Evolutionary conservation across 2,888 invertebrate species (phyloP).

Genomic region (Cheilosia scutellata): DNA sequence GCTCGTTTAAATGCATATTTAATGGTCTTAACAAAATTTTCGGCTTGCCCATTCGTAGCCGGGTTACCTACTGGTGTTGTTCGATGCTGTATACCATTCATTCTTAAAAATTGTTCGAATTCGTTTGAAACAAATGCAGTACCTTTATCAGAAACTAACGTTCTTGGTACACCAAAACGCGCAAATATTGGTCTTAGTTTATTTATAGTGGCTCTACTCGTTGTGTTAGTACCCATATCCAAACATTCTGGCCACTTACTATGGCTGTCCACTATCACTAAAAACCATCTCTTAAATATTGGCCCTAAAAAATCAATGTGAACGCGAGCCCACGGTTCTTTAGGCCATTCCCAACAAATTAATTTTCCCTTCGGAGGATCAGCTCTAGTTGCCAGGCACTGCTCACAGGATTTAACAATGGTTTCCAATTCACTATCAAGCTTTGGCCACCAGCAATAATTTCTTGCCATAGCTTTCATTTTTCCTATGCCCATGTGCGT

Average conservation of each 20-base stretch:
- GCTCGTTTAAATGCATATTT: slow-evolving; percentile 30
- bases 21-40: slow-evolving; percentile 7
- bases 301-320: slow-evolving; percentile 64
- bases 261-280: slow-evolving; percentile 76
- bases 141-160: slow-evolving; percentile 77
- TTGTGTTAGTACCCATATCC: slow-evolving; percentile 69
- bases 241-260: slow-evolving; percentile 76
- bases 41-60: not conserved
- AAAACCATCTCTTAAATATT: slow-evolving; percentile 47
- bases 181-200: slow-evolving; percentile 71
- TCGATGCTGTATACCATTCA: slow-evolving; percentile 31
- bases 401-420: slow-evolving; percentile 36
- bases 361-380: slow-evolving; percentile 41
- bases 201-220: slow-evolving; percentile 41
- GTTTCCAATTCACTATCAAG: slow-evolving; percentile 39
- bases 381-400: slow-evolving; percentile 49
- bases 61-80: slow-evolving; percentile 15
- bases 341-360: slow-evolving; percentile 57
- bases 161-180: slow-evolving; percentile 77
- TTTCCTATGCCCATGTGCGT: slow-evolving; percentile 55
- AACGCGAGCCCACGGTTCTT: slow-evolving; percentile 70
- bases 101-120: slow-evolving; percentile 70
- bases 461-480: slow-evolving; percentile 41
- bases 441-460: slow-evolving; percentile 57
- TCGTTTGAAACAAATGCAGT: slow-evolving; percentile 76